Base-by-base conservation (phyloP, 2,888 invertebrate genomes). In the Apeira syringaria region DNA sequence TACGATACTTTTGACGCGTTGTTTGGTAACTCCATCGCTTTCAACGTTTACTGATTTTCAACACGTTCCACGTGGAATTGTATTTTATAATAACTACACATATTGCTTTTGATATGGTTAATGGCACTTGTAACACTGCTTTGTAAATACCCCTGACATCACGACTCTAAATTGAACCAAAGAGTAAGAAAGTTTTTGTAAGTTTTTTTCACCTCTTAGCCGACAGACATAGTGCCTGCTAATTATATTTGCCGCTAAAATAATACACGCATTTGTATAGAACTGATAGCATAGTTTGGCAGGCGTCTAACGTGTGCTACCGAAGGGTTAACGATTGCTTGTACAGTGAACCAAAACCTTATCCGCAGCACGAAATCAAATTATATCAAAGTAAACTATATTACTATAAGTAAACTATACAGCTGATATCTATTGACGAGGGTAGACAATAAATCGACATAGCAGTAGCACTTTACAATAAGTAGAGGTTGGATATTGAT, bases 1-100 rank as follows among this genome's bases (percentile, higher is more conserved):
- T 62, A 68, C 55, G 72, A 72, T 32, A 42, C 44, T 15, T 71
- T 71, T 40, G 69, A 60, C 35, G 60, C 57, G 60, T 65, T 68
- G 35, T 53, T 62, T 29, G 43, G 32, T 37, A 26, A 4, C 35
- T 48, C 50, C 54, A 55, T 48, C 30, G 25, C 35, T 44, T 42
- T 47, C 26, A 46, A 26, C 18, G 22, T 27, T 36, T 31, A 27
- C 30, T 46, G 35, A 35, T 46, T 35, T 46, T 35, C 10, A 13
- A 27, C 22, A 35, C 45, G 11, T 27, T 32, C 15, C 39, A 40
- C 35, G 20, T 27, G 9, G 18, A 15, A 5, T 7, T 18, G 17
- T 29, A 25, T 38, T 24, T 7, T 20, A 38, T 17, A 2, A 7
- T 12, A 20, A 24, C 2, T 29, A 33, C 26, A 33, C 38, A 44